Conservation (phyloP, 2,888 invertebrate genomes). For the Ceratothoa steindachneri region DNA sequence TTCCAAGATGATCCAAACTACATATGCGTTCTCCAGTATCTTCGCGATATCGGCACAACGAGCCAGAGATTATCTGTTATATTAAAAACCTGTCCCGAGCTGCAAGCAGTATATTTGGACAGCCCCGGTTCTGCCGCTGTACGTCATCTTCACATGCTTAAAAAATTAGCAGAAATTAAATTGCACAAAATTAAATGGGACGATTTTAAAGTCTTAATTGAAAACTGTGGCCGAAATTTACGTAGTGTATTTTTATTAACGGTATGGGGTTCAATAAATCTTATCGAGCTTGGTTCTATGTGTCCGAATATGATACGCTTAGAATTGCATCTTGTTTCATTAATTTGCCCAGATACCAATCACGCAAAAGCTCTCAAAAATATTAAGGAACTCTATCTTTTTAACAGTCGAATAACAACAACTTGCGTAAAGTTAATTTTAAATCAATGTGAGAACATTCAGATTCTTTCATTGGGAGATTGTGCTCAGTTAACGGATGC, state of each 20-base stretch:
- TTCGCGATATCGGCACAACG: slow-evolving; percentile 31
- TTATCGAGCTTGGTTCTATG: slow-evolving; percentile 22
- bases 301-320: slow-evolving; percentile 36
- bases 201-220: slow-evolving; percentile 27
- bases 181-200: slow-evolving; percentile 38
- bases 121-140: slow-evolving; percentile 35
- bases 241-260: slow-evolving; percentile 32
- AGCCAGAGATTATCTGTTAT: slow-evolving; percentile 18
- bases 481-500: slow-evolving; percentile 37
- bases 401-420: slow-evolving; percentile 22
- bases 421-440: slow-evolving; percentile 26
- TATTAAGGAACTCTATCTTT: slow-evolving; percentile 30
- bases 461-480: slow-evolving; percentile 34
- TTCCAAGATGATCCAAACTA: slow-evolving; percentile 12
- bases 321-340: slow-evolving; percentile 31
- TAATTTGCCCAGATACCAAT: slow-evolving; percentile 14
- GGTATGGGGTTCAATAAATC: slow-evolving; percentile 35
- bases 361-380: slow-evolving; percentile 22
- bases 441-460: slow-evolving; percentile 23
- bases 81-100: slow-evolving; percentile 21
- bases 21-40: slow-evolving; percentile 22
- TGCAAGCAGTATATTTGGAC: slow-evolving; percentile 39
- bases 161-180: slow-evolving; percentile 34
- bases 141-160: slow-evolving; percentile 30
- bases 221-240: slow-evolving; percentile 25